Conservation (phyloP, 2,888 invertebrate genomes). For the Eupithecia insigniata region DNA sequence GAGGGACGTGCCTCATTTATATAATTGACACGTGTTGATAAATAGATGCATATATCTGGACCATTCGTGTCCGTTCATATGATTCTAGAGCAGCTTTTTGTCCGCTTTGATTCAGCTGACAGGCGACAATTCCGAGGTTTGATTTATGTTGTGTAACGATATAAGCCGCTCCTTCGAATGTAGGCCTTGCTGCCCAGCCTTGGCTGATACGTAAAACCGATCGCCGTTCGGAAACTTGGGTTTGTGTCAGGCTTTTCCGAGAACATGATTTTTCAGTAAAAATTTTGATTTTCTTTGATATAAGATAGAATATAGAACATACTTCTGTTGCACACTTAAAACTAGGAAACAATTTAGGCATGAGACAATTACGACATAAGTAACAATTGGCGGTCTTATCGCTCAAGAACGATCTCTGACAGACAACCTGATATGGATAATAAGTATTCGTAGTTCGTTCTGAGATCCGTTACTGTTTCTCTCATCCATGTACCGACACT, state of each 20-base stretch:
- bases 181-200: slow-evolving; percentile 24
- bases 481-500: too few relatives aligned
- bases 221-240: slow-evolving; percentile 3
- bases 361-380: too few relatives aligned
- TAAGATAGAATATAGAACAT: too few relatives aligned
- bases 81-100: slow-evolving; percentile 45
- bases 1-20: slow-evolving; percentile 64
- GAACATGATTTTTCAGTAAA: neutral
- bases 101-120: slow-evolving; percentile 43
- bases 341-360: too few relatives aligned
- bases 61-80: slow-evolving; percentile 45
- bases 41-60: slow-evolving; percentile 61
- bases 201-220: slow-evolving; percentile 8
- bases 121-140: slow-evolving; percentile 44
- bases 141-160: slow-evolving; percentile 38
- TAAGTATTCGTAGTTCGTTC: neutral
- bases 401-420: too few relatives aligned
- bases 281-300: neutral
- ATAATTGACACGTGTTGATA: slow-evolving; percentile 73
- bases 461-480: neutral
- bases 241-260: neutral
- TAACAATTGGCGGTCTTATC: too few relatives aligned
- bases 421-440: too few relatives aligned
- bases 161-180: slow-evolving; percentile 12
- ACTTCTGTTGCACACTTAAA: too few relatives aligned